Evolutionary conservation across 30 jellyfish, hydroid and myxozoan species (phyloP).

Genomic region (Cassiopea xamachana): DNA sequence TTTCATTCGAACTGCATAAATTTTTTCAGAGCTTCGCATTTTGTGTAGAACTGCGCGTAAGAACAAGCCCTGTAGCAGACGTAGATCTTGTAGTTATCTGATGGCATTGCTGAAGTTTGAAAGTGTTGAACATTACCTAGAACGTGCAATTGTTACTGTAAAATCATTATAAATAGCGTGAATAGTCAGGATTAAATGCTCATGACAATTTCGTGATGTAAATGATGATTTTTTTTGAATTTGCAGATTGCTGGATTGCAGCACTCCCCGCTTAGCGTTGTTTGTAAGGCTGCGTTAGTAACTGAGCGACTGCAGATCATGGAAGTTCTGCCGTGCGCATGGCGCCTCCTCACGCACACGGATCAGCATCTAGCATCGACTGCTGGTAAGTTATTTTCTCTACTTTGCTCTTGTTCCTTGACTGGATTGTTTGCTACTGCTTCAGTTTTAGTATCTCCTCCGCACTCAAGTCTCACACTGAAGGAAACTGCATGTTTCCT

Average conservation of each 20-base stretch:
- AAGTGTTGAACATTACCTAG: too few species aligned
- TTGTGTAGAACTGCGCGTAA: too few species aligned
- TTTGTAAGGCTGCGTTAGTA: slow-evolving; percentile 91
- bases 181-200: background rate
- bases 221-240: background rate
- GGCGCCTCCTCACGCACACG: slow-evolving; percentile 84
- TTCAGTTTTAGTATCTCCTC: too few species aligned
- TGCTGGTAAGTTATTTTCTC: slow-evolving; percentile 69
- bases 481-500: too few species aligned
- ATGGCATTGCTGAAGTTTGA: too few species aligned
- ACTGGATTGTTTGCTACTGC: background rate
- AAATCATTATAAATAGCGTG: background rate
- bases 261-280: slow-evolving; percentile 80
- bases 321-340: slow-evolving; percentile 86
- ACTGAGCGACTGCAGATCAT: slow-evolving; percentile 67
- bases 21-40: too few species aligned
- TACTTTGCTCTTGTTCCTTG: background rate
- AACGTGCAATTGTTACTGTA: too few species aligned
- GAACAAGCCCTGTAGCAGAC: too few species aligned
- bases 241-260: slow-evolving; percentile 69
- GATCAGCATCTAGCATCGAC: slow-evolving; percentile 82
- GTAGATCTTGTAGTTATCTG: too few species aligned
- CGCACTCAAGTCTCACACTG: too few species aligned
- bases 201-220: too few species aligned
- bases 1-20: too few species aligned